Conservation (phyloP, 2,113 vertebrate species). For the Talpa occidentalis region DNA sequence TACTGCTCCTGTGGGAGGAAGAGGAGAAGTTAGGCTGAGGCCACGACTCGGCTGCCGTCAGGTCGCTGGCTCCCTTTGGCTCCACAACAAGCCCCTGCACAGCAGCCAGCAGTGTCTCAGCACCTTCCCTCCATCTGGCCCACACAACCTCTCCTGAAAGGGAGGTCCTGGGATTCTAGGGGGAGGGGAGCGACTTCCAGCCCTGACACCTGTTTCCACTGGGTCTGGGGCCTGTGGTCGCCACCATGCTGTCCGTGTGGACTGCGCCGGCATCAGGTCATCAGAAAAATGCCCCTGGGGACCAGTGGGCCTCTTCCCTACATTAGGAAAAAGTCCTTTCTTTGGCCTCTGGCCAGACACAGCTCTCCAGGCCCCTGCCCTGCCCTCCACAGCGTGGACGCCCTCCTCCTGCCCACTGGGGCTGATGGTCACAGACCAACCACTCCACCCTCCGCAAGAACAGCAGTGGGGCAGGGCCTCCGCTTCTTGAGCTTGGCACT, state of each 20-base stretch:
- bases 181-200: neutral
- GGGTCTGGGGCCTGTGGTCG: neutral
- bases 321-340: no score
- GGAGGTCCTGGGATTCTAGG: neutral
- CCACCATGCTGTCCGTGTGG: fast-evolving
- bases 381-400: fast-evolving
- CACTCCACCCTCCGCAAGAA: no score
- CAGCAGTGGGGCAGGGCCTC: neutral
- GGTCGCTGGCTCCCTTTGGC: no score
- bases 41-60: no score
- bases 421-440: neutral
- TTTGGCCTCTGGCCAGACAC: neutral
- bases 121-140: neutral
- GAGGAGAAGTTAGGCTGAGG: neutral
- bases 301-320: neutral
- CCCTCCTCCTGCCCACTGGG: fast-evolving
- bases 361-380: neutral
- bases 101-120: neutral
- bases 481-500: fast-evolving
- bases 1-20: conserved; percentile 94
- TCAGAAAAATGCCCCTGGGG: neutral
- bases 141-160: neutral
- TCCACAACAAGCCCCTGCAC: fast-evolving
- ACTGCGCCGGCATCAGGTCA: neutral
- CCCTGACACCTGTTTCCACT: neutral